phyloP scores from a whole-genome alignment of 2,888 invertebrate genomes.

The Blomia tropicalis region DNA sequence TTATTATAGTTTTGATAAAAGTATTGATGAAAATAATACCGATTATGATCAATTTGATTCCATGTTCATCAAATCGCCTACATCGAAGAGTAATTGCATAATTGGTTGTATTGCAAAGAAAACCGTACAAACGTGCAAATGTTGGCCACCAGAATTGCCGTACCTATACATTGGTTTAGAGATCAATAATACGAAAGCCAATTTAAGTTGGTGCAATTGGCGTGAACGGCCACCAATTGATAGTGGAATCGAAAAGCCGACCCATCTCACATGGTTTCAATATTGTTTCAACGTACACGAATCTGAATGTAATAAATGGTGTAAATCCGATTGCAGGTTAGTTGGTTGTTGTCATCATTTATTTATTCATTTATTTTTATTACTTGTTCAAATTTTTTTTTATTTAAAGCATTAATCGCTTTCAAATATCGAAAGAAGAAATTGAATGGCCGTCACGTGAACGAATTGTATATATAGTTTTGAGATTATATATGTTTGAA shows the following conservation, averaged over 20 bases:
- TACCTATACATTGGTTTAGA: not conserved
- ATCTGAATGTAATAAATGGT: not conserved
- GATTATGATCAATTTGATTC: not conserved
- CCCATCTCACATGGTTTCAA: conserved; percentile 16
- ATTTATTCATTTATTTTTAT: not conserved
- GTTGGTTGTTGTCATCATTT: not conserved
- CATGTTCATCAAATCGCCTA: not conserved
- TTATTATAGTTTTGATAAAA: not conserved
- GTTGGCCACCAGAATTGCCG: conserved; percentile 24
- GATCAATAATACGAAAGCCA: not conserved
- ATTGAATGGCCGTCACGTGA: conserved; percentile 16
- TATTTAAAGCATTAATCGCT: conserved; percentile 8
- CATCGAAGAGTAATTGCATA: conserved; percentile 15
- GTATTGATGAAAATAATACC: not conserved
- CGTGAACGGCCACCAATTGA: conserved; percentile 10
- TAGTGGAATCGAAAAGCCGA: not conserved
- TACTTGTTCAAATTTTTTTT: not conserved
- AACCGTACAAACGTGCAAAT: conserved; percentile 19
- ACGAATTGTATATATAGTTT: conserved; percentile 20
- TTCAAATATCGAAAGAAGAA: conserved; percentile 7
- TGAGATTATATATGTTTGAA: not conserved
- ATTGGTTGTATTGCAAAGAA: conserved; percentile 17
- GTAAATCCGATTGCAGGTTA: conserved; percentile 18
- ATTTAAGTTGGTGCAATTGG: conserved; percentile 19
- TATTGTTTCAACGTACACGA: conserved; percentile 18